Evolutionary conservation across 2,113 vertebrate genomes (phyloP), one percentile per base, ranked within the genome.

Genomic region (Verasper variegatus): DNA sequence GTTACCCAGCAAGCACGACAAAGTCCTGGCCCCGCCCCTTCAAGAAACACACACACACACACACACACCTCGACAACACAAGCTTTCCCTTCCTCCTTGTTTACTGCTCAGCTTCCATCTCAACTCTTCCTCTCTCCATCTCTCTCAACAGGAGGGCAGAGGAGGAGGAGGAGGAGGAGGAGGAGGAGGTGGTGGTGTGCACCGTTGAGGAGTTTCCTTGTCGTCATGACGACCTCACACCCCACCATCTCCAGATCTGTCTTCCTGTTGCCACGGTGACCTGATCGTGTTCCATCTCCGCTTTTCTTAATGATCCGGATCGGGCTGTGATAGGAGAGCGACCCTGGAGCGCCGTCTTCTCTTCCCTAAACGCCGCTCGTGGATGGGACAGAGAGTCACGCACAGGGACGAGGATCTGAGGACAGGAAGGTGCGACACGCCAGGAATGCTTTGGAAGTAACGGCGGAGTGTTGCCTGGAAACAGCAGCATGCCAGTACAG

Each of bases 401-500:
- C 14, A 0, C 58, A 51, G 65, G 74, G 27, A 62, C 66, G 3
- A 18, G 42, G 79, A 52, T 61, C 52, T 24, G 62, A 80, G 74
- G 71, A 72, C 51, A 52, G 72, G 58, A 76, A 45, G 67, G 70
- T 70, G 83, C 49, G 5, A 56, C n/a, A 20, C 20, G 35, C 65
- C 64, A 74, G 75, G 60, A 78, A 87, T 80, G 80, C 83, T 84
- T 83, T 49, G 74, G 86, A 70, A 86, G 76, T 86, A 87, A 83
- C 62, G 49, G 27, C 13, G 5, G 73, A 85, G 69, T 10, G 79
- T 91, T 89, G 86, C 87, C 62, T 80, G 81, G 86, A 84, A 87
- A 91, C 87, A 81, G 80, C 95, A 94, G 71, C 83, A 98, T 99
- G 97, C 96, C 97, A 75, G 90, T 97, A 83, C 96, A 97, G 74